A percentile compares a stretch with the other conserved stretches of the same genome.
phyloP scores from a whole-genome alignment of 2,797 vertebrate genomes.

The Labeo calbasu region DNA sequence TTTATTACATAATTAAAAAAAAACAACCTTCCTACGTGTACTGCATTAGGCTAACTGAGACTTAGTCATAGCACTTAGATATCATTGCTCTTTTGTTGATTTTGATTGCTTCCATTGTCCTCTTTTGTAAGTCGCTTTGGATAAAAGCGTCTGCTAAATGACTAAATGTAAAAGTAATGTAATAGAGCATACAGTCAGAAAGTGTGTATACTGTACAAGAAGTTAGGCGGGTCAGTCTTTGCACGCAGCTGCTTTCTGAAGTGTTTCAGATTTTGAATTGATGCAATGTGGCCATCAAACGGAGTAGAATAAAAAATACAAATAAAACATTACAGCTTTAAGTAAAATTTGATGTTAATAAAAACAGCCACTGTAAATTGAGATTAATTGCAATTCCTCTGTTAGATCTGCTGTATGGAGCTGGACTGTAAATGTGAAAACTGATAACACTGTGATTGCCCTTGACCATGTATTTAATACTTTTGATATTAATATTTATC shows the following conservation, averaged over 20 bases:
- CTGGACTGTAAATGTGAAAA: background rate
- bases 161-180: no score
- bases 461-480: background rate
- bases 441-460: background rate
- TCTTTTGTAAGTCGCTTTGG: no score
- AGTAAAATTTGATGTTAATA: background rate
- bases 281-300: background rate
- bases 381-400: background rate
- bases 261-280: background rate
- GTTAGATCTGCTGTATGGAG: background rate
- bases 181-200: conserved; percentile 63
- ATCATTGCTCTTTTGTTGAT: no score
- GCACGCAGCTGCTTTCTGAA: background rate
- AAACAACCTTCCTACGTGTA: no score
- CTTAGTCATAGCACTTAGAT: no score
- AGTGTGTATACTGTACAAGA: conserved; percentile 3
- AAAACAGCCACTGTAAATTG: background rate
- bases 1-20: no score
- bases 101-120: no score
- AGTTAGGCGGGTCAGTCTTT: background rate
- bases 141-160: no score
- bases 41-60: no score
- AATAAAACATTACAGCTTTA: background rate
- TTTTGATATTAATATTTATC: background rate
- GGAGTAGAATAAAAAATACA: no score